Percentiles rank a stretch among this genome's conserved stretches.
These are phyloP conservation scores for Amphimedon queenslandica DNA, from an alignment of 37 sponge, comb jelly and placozoan genomes.

Conservation along the genomic window DNA sequence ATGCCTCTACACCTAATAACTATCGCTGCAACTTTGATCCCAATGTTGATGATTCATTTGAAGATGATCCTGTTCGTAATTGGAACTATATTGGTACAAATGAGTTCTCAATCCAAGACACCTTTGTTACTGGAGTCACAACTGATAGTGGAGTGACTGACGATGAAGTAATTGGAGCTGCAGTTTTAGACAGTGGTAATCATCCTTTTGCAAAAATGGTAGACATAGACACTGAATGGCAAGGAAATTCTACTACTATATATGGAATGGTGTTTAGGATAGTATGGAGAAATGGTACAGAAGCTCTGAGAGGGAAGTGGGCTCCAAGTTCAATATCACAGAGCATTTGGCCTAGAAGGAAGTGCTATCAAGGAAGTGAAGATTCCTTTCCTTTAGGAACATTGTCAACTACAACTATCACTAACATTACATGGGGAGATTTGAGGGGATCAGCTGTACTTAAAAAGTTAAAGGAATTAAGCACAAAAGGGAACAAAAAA, in stretches of 20 bases:
- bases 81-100: conserved; percentile 24
- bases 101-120: conserved; percentile 17
- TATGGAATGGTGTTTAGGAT: conserved; percentile 43
- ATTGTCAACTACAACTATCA: conserved; percentile 12
- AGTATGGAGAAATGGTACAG: neutral
- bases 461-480: neutral
- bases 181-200: conserved; percentile 16
- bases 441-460: neutral
- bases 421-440: conserved; percentile 14
- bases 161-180: conserved; percentile 10
- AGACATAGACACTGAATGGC: conserved; percentile 27
- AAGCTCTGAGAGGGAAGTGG: conserved; percentile 30
- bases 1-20: conserved; percentile 30
- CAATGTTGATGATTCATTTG: neutral
- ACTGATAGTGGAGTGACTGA: neutral
- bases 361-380: neutral
- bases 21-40: conserved; percentile 22
- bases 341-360: conserved; percentile 11
- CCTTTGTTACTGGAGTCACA: conserved; percentile 12
- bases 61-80: neutral
- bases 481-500: neutral
- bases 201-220: conserved; percentile 33
- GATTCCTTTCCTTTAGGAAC: conserved; percentile 3
- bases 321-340: conserved; percentile 21
- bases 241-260: conserved; percentile 12